These are phyloP conservation scores for Parnassius apollo DNA, from an alignment of 2,888 invertebrate genomes.

Conservation along the genomic window DNA sequence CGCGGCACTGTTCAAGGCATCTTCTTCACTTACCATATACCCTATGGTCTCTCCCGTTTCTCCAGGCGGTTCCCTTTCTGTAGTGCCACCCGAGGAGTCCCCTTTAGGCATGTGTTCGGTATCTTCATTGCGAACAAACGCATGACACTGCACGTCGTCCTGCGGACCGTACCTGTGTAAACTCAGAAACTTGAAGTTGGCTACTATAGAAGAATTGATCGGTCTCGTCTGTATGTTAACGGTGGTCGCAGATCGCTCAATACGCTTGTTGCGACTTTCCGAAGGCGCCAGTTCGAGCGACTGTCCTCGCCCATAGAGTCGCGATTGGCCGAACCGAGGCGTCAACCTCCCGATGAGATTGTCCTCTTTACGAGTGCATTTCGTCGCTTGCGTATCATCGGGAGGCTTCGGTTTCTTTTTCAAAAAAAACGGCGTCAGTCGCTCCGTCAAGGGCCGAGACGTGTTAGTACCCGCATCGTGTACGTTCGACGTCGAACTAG, in stretches of 20 bases:
- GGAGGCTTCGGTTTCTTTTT: slow-evolving; percentile 67
- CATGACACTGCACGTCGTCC: slow-evolving; percentile 52
- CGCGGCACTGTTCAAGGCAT: slow-evolving; percentile 31
- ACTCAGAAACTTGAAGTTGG: slow-evolving; percentile 69
- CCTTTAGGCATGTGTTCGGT: slow-evolving; percentile 22
- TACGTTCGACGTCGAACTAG: slow-evolving; percentile 72
- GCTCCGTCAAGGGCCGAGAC: slow-evolving; percentile 64
- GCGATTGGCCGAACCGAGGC: slow-evolving; percentile 72
- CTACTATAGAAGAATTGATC: slow-evolving; percentile 68
- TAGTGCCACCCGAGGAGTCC: slow-evolving; percentile 15
- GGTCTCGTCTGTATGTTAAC: slow-evolving; percentile 62
- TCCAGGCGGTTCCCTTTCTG: slow-evolving; percentile 27
- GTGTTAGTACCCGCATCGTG: slow-evolving; percentile 59
- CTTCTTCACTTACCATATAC: slow-evolving; percentile 27
- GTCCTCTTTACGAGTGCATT: slow-evolving; percentile 57
- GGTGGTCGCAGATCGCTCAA: slow-evolving; percentile 70
- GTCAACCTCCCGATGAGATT: slow-evolving; percentile 70
- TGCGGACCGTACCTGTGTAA: slow-evolving; percentile 70
- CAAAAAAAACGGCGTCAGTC: slow-evolving; percentile 72
- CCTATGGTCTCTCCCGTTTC: slow-evolving; percentile 27
- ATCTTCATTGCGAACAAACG: slow-evolving; percentile 42
- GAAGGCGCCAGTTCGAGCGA: slow-evolving; percentile 63
- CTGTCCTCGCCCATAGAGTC: slow-evolving; percentile 66
- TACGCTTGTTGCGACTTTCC: slow-evolving; percentile 50
- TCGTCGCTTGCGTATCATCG: slow-evolving; percentile 46